Conservation (phyloP, 2,888 invertebrate genomes). For the Troides aeacus region DNA sequence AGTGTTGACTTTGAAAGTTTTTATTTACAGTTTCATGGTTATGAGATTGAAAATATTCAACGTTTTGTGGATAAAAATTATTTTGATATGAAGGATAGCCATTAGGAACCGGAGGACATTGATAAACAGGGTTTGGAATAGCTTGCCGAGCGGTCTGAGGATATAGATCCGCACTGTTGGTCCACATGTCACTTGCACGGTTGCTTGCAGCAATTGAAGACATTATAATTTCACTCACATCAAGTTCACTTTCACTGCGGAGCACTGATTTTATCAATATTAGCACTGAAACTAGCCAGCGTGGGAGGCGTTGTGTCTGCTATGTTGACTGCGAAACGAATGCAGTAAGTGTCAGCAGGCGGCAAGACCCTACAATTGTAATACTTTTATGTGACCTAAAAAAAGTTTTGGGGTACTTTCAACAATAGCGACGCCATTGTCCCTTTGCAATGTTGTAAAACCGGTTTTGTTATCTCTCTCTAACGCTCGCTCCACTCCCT, state of each 20-base stretch:
- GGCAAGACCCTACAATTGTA: conserved; percentile 76
- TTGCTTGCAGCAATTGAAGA: conserved; percentile 62
- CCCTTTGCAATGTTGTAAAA: conserved; percentile 72
- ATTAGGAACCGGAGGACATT: conserved; percentile 48
- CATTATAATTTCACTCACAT: conserved; percentile 44
- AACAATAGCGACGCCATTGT: conserved; percentile 77
- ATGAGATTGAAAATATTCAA: conserved; percentile 50
- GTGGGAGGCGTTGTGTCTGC: conserved; percentile 68
- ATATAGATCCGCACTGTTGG: conserved; percentile 58
- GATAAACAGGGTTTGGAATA: conserved; percentile 55
- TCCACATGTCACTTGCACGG: conserved; percentile 71
- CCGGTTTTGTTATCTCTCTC: conserved; percentile 57
- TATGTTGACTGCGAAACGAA: conserved; percentile 74
- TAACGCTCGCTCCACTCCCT: conserved; percentile 38
- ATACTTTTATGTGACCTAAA: conserved; percentile 79
- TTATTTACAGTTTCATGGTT: conserved; percentile 51
- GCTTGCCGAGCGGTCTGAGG: conserved; percentile 53
- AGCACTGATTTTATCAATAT: conserved; percentile 45
- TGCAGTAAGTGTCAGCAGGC: conserved; percentile 69
- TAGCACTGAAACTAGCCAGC: conserved; percentile 53
- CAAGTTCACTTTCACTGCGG: conserved; percentile 47
- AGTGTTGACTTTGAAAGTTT: conserved; percentile 42
- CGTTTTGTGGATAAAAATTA: conserved; percentile 51
- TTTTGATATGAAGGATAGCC: conserved; percentile 58
- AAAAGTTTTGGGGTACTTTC: conserved; percentile 76